A percentile compares a stretch with the other conserved stretches of the same genome.
Conservation (phyloP, 2,113 vertebrate species). For the Chaetodon auriga region DNA sequence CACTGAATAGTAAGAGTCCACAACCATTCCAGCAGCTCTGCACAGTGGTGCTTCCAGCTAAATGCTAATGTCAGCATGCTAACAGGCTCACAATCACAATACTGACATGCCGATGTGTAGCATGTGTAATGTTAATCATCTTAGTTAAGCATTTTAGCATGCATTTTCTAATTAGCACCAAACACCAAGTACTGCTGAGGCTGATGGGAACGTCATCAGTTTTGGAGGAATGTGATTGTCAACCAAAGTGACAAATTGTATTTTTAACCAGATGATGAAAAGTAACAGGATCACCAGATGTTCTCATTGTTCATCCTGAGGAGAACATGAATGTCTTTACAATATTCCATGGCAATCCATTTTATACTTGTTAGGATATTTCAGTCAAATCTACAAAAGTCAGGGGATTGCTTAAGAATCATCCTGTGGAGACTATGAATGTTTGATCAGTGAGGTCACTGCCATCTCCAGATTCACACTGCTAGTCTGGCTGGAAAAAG, state of each 20-base stretch:
- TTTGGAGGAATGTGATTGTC: background rate
- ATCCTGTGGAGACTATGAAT: background rate
- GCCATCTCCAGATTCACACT: background rate
- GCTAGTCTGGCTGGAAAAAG: background rate
- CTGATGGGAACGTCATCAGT: background rate
- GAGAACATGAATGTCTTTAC: background rate
- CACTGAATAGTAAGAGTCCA: background rate
- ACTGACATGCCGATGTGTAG: too few relatives aligned
- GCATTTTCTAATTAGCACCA: background rate
- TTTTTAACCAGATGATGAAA: background rate
- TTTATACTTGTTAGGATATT: too few relatives aligned
- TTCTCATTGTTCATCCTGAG: background rate
- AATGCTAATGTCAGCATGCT: background rate
- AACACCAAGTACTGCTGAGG: background rate
- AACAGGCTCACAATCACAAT: background rate
- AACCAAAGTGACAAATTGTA: too few relatives aligned
- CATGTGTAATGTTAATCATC: background rate
- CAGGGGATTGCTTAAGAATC: background rate
- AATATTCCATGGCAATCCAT: too few relatives aligned
- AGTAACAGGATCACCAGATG: background rate
- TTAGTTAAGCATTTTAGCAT: background rate
- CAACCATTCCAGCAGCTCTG: background rate
- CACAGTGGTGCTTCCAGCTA: background rate
- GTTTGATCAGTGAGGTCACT: background rate
- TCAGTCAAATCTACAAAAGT: background rate